Evolutionary conservation across 2,113 vertebrate genomes (phyloP).

Genomic region (Peucedramus taeniatus): DNA sequence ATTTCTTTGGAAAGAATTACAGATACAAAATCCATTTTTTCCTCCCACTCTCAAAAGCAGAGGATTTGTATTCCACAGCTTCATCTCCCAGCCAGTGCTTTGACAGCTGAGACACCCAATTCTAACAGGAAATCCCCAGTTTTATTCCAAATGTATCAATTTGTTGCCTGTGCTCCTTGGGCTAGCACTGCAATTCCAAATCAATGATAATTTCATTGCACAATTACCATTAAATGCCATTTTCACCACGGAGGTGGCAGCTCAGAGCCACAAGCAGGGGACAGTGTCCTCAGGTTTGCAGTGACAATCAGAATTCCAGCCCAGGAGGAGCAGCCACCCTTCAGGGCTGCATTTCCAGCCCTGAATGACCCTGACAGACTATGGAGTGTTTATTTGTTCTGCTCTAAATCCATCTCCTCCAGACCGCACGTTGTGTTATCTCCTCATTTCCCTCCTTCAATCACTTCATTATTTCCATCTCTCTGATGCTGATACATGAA

Average conservation of each 20-base stretch:
- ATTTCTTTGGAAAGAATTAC: neutral
- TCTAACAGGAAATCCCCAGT: accelerated
- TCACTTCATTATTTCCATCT: neutral
- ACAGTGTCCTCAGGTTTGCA: neutral
- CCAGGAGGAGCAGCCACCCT: neutral
- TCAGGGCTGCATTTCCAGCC: neutral
- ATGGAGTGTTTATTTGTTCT: neutral
- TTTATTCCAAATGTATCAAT: neutral
- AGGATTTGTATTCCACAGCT: neutral
- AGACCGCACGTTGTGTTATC: neutral
- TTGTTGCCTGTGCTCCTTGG: neutral
- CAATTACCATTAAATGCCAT: neutral
- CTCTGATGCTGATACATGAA: neutral
- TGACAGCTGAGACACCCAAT: neutral
- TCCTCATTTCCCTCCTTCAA: neutral
- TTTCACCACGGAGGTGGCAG: neutral
- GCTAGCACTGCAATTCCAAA: neutral
- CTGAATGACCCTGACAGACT: neutral
- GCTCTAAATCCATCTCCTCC: neutral
- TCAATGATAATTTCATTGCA: neutral
- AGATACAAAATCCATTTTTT: neutral
- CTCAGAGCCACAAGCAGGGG: neutral
- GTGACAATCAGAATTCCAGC: neutral
- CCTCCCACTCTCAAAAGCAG: neutral
- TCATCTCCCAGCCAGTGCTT: neutral